Evolutionary conservation across 2,113 vertebrate species (phyloP), one percentile per base, ranked within the genome.

Genomic region (Setophaga petechia): DNA sequence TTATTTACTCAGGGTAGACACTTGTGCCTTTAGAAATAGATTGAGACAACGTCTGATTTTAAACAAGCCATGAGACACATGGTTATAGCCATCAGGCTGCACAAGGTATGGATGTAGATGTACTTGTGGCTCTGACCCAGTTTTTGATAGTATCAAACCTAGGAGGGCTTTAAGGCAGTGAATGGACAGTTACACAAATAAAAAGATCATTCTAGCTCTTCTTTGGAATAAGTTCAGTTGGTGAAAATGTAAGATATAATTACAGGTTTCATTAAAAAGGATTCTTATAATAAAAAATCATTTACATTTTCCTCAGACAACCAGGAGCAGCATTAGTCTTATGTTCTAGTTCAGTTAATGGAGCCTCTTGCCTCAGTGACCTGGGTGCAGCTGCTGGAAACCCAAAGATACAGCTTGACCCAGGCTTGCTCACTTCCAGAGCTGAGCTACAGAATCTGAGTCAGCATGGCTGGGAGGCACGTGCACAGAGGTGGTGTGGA

Each of bases 11-110:
- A 21, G 10, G 28, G 54, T 33, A 91, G 54, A 79, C 69, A 82
- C 46, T 91, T 61, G 57, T 68, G 52, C 73, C 31, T 92, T 92
- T 72, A 94, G 77, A 96, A 95, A 68, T 4, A 82, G 57, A n/a
- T 78, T 68, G 58, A 91, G 74, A 31, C 54, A 82, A 65, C 73
- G 66, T 4, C 66, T 79, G n/a, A 27, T 78, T 92, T 94, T 84
- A 81, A 87, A 72, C 15, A 54, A 68, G 80, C 49, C 18, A 4
- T 43, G 28, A 63, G 52, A 89, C n/a, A 65, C 12, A 1, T 24
- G 23, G n/a, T 71, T 80, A 43, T 54, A 62, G 25, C 23, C 54
- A 31, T 17, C 37, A 91, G 61, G 13, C 31, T 43, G 35, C 8
- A 63, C 23, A 7, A 86, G 78, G 24, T 77, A 8, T 2, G 1